A percentile compares a stretch with the other conserved stretches of the same genome.
Evolutionary conservation across 2,113 vertebrate genomes (phyloP).

Genomic region (Saguinus imperator): DNA sequence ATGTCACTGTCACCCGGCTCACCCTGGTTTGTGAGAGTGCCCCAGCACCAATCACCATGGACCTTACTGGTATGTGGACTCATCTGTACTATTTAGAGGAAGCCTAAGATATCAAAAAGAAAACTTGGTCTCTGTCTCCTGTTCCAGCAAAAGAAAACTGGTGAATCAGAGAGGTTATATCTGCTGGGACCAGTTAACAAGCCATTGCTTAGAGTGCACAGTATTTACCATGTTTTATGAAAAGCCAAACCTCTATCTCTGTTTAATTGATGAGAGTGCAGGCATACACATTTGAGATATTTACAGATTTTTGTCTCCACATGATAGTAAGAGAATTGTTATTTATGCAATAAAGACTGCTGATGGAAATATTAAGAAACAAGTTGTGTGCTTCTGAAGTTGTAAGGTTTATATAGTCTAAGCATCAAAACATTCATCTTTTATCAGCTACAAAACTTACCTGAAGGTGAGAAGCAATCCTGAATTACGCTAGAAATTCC

Average conservation of each 20-base stretch:
- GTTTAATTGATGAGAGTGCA: neutral
- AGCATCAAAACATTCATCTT: neutral
- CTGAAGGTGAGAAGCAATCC: neutral
- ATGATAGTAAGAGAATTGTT: neutral
- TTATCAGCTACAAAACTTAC: neutral
- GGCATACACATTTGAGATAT: neutral
- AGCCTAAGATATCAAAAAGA: neutral
- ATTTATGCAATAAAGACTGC: neutral
- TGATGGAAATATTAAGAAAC: neutral
- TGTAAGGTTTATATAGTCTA: neutral
- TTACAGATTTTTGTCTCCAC: neutral
- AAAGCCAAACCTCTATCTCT: neutral
- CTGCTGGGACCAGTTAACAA: neutral
- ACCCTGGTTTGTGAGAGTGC: slow-evolving; percentile 86
- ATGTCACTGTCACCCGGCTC: slow-evolving; percentile 87
- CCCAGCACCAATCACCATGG: slow-evolving; percentile 88
- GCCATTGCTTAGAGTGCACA: neutral
- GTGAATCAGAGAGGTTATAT: neutral
- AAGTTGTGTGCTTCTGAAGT: neutral
- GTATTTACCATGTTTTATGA: neutral
- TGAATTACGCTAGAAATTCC: neutral
- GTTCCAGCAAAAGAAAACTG: neutral
- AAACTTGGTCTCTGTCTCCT: neutral
- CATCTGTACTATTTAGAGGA: neutral
- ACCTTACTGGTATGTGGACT: slow-evolving; percentile 86